These are phyloP conservation scores for Pseudomyrmex gracilis DNA, from an alignment of 1,140 invertebrate genomes.

Conservation along the genomic window DNA sequence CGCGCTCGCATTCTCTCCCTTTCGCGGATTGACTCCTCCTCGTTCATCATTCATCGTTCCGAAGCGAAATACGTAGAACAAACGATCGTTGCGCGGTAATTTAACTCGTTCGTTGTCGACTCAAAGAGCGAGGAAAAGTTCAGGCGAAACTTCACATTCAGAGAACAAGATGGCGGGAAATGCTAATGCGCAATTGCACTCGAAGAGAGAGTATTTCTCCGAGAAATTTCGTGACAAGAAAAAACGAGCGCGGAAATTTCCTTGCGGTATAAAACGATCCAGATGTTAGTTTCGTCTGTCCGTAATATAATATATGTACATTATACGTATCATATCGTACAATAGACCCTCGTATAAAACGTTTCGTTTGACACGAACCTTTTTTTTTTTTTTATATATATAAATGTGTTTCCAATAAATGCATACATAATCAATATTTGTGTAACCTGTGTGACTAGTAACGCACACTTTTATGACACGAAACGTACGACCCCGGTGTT, in stretches of 20 bases:
- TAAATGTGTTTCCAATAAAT: no score
- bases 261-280: not conserved
- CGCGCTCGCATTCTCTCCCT: not conserved
- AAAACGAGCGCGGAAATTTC: constrained; percentile 19
- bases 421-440: no score
- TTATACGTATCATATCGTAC: no score
- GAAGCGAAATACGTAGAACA: constrained; percentile 20
- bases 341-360: no score
- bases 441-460: no score
- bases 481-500: no score
- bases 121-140: constrained; percentile 32
- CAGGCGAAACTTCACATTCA: constrained; percentile 10
- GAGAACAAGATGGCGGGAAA: constrained; percentile 3
- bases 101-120: constrained; percentile 6
- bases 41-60: not conserved
- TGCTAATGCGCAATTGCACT: constrained; percentile 30
- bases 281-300: not conserved
- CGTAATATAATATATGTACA: no score
- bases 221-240: not conserved
- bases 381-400: no score
- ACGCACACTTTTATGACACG: no score
- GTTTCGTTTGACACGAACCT: no score
- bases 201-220: not conserved
- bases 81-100: constrained; percentile 10
- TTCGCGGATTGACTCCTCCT: not conserved